phyloP scores from a whole-genome alignment of 2,888 invertebrate genomes.

The Ypsolopha sequella region DNA sequence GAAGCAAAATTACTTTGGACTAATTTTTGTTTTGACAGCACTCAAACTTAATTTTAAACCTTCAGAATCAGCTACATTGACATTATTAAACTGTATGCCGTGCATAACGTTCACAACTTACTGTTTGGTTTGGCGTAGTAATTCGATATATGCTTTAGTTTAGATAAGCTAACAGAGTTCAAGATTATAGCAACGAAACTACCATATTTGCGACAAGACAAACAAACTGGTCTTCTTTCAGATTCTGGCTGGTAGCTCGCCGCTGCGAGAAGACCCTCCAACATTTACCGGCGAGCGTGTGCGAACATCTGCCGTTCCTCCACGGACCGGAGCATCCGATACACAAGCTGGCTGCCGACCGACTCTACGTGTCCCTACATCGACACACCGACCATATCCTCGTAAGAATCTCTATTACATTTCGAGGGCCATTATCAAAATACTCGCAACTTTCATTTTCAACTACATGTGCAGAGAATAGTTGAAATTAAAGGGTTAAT shows the following conservation, averaged over 20 bases:
- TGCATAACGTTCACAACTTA: too few relatives aligned
- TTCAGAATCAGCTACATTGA: too few relatives aligned
- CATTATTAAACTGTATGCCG: too few relatives aligned
- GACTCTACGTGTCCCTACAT: conserved; percentile 86
- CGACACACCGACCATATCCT: conserved; percentile 88
- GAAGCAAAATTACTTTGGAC: too few relatives aligned
- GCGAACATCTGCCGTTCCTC: conserved; percentile 86
- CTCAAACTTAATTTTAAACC: too few relatives aligned
- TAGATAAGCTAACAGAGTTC: too few relatives aligned
- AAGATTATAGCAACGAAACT: not conserved
- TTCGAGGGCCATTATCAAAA: not conserved
- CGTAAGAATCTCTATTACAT: conserved; percentile 53
- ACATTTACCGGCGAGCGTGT: conserved; percentile 90
- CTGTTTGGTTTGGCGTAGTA: too few relatives aligned
- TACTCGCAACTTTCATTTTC: not conserved
- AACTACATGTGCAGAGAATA: too few relatives aligned
- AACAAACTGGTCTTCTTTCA: conserved; percentile 21
- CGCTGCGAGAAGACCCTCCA: conserved; percentile 96
- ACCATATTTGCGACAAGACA: not conserved
- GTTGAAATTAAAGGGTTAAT: too few relatives aligned
- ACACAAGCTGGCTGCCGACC: conserved; percentile 80
- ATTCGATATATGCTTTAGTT: too few relatives aligned
- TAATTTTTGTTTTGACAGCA: too few relatives aligned
- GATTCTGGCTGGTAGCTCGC: conserved; percentile 92
- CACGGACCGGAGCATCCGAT: conserved; percentile 85